phyloP scores from a whole-genome alignment of 2,888 invertebrate genomes.

The Drepana falcataria region DNA sequence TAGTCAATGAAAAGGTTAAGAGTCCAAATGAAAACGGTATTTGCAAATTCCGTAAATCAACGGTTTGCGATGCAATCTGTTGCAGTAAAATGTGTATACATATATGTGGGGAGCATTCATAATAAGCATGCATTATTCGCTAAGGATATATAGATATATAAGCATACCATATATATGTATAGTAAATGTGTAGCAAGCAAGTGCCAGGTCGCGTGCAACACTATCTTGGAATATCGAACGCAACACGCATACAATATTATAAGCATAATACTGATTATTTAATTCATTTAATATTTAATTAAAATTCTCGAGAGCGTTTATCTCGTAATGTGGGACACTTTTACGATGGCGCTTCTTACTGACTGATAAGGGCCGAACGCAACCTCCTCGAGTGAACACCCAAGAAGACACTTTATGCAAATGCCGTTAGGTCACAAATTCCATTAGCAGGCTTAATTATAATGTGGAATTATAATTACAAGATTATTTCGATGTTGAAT shows the following conservation, averaged over 20 bases:
- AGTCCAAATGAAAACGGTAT: slow-evolving; percentile 2
- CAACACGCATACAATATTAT: slow-evolving; percentile 72
- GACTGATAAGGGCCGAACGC: slow-evolving; percentile 65
- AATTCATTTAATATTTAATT: slow-evolving; percentile 78
- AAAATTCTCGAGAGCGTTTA: slow-evolving; percentile 75
- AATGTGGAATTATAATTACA: slow-evolving; percentile 75
- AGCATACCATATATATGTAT: slow-evolving; percentile 24
- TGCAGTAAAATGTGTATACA: slow-evolving; percentile 16
- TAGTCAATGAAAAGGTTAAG: neutral
- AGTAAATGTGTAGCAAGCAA: slow-evolving; percentile 41
- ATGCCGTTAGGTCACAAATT: slow-evolving; percentile 64
- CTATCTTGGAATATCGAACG: slow-evolving; percentile 59
- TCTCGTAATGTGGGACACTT: slow-evolving; percentile 78
- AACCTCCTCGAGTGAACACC: slow-evolving; percentile 50
- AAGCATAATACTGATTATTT: slow-evolving; percentile 78
- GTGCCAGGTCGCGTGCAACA: slow-evolving; percentile 44
- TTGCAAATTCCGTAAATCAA: slow-evolving; percentile 31
- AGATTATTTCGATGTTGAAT: slow-evolving; percentile 71
- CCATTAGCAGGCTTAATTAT: slow-evolving; percentile 58
- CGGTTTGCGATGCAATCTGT: slow-evolving; percentile 42
- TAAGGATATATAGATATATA: slow-evolving; percentile 32
- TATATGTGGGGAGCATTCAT: slow-evolving; percentile 13
- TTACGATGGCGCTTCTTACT: slow-evolving; percentile 75
- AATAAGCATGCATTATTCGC: slow-evolving; percentile 45
- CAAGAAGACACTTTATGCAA: slow-evolving; percentile 67